Evolutionary conservation across 2,888 invertebrate species (phyloP).

Genomic region (Trimorus sp.): DNA sequence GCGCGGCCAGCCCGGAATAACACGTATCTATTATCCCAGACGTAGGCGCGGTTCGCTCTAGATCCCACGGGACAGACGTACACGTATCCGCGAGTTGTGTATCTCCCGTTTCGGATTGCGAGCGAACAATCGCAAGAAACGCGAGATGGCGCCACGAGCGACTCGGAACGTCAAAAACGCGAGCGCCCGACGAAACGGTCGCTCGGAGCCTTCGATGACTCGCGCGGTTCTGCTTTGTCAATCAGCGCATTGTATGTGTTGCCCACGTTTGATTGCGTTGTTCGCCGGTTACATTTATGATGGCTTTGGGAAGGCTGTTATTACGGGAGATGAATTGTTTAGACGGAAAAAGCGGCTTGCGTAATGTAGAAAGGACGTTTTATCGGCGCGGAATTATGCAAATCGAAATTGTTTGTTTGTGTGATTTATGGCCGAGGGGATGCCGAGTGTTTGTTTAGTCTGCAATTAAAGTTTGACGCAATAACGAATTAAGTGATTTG

Average conservation of each 20-base stretch:
- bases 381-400: constrained; percentile 22
- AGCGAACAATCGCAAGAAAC: constrained; percentile 47
- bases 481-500: not conserved
- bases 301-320: constrained; percentile 23
- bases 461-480: not conserved
- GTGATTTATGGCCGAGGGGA: not conserved
- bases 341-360: constrained; percentile 5
- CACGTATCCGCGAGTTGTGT: constrained; percentile 29
- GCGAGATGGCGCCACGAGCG: constrained; percentile 30
- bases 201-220: constrained; percentile 34
- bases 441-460: not conserved
- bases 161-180: constrained; percentile 38
- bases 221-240: constrained; percentile 32
- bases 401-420: constrained; percentile 12
- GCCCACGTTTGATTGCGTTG: constrained; percentile 21
- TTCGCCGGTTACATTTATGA: constrained; percentile 11
- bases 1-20: constrained; percentile 21
- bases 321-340: constrained; percentile 37
- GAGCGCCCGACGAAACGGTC: constrained; percentile 8
- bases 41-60: constrained; percentile 42
- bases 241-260: constrained; percentile 36
- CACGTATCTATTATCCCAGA: constrained; percentile 43
- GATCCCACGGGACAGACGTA: constrained; percentile 45
- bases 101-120: constrained; percentile 25
- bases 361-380: constrained; percentile 8